Evolutionary conservation across 2,797 vertebrate genomes (phyloP), one percentile per base, ranked within the genome.

Genomic region (Fundulus diaphanus): DNA sequence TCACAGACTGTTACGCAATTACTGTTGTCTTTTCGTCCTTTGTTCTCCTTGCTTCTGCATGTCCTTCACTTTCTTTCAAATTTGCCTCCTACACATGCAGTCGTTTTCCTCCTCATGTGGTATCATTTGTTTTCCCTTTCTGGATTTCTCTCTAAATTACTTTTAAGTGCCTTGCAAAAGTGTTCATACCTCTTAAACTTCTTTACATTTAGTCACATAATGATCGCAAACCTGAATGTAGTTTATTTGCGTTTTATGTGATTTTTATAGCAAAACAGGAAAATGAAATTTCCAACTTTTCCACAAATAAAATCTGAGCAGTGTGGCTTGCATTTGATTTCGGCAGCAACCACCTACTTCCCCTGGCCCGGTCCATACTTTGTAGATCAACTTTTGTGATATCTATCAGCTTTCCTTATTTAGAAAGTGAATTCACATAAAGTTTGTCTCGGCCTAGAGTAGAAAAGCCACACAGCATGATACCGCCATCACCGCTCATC

Each of bases 11-110:
- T 84, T 79, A 72, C 61, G 44, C 81, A 85, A 72, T 88, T 77
- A 89, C 84, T 73, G 27, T 74, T 84, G 79, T 83, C 81, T 82
- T 80, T 63, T 63, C 18, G 37, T 37, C 18, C n/a, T 37, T 90
- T 89, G 82, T 80, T 81, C 27, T 81, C 35, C 77, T 77, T 74
- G 69, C 85, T 78, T 73, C 2, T 87, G 77, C 87, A 82, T 87
- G 35, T 88, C 77, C 59, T 83, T 84, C 85, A 48, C 74, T 71
- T 71, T 76, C 71, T 81, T 78, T 72, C 61, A 67, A 54, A 82
- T 63, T 37, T 75, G 49, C 80, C 81, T 83, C 88, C 85, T 68
- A 85, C 84, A 71, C 49, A 0, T 78, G 54, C 51, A 3, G 73
- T 74, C 73, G 70, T 82, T 59, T 42, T 73, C 72, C 22, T 79